Evolutionary conservation across 2,797 vertebrate genomes (phyloP), one percentile per base, ranked within the genome.

Genomic region (Myotis findleyi): DNA sequence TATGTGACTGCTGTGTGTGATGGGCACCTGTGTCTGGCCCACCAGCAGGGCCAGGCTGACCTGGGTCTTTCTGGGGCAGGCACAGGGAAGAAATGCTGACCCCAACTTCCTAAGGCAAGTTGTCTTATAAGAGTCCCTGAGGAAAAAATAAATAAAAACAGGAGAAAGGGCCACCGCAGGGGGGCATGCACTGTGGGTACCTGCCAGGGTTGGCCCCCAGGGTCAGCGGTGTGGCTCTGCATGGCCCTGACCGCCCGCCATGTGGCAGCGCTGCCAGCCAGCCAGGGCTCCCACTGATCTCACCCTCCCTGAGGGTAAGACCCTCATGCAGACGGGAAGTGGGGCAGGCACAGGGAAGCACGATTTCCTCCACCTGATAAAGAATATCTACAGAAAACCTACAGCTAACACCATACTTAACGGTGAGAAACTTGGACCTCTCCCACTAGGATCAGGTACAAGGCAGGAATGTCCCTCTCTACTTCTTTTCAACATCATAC

Each of bases 191-290:
- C 55, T 47, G 72, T 33, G 49, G 72, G 51, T 3, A 9, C 23
- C 38, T 21, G 41, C 64, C 25, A 5, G 41, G 47, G 53, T 18
- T 21, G n/a, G 62, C 0, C 17, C 7, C 13, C 12, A 7, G 14
- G 30, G 72, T 36, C 21, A 12, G 71, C 0, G 0, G 59, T 1
- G 1, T 6, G 59, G 25, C 27, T 27, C 51, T 12, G 51, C 0
- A 0, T 0, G 23, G 79, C 27, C 71, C 87, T 8, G 27, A 51
- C 27, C n/a, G 1, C 71, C 20, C 2, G 0, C 90, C 30, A 0
- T 0, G 2, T 30, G 6, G 30, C 55, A 23, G 73, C 11, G 23
- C 12, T 2, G 27, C 66, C 18, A 25, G 55, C 51, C 18, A 1
- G 7, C 6, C 5, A 0, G 77, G 38, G 53, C 14, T 38, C 25